These are phyloP conservation scores for Platerodrilus igneus DNA, from an alignment of 2,888 invertebrate genomes.

Conservation along the genomic window DNA sequence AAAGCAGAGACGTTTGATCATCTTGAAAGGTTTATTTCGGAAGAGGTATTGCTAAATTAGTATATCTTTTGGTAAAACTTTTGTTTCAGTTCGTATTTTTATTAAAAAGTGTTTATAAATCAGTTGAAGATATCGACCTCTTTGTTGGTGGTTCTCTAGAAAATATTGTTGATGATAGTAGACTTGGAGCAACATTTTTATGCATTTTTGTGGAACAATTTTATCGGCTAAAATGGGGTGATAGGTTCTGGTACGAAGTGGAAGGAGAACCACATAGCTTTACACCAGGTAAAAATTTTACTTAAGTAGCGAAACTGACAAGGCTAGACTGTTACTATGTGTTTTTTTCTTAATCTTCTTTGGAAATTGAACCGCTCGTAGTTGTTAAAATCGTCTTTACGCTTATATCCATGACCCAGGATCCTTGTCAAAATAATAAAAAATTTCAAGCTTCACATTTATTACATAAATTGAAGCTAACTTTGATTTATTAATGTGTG, in stretches of 20 bases:
- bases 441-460: too few relatives aligned
- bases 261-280: constrained; percentile 49
- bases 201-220: constrained; percentile 73
- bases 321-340: too few relatives aligned
- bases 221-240: constrained; percentile 59
- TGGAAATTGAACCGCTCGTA: too few relatives aligned
- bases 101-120: constrained; percentile 53
- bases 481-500: too few relatives aligned
- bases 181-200: constrained; percentile 67
- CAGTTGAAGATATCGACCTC: constrained; percentile 69
- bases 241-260: constrained; percentile 72
- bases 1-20: constrained; percentile 45
- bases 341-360: too few relatives aligned
- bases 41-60: constrained; percentile 20
- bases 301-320: too few relatives aligned
- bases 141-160: constrained; percentile 71
- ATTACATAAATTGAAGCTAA: too few relatives aligned
- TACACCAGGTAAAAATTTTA: constrained; percentile 43
- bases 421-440: too few relatives aligned
- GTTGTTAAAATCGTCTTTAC: too few relatives aligned
- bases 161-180: constrained; percentile 54
- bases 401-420: too few relatives aligned
- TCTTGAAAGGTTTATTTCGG: constrained; percentile 57
- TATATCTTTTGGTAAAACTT: neutral
- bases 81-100: constrained; percentile 49